phyloP scores from a whole-genome alignment of 2,113 vertebrate species.

The Phaethon lepturus region DNA sequence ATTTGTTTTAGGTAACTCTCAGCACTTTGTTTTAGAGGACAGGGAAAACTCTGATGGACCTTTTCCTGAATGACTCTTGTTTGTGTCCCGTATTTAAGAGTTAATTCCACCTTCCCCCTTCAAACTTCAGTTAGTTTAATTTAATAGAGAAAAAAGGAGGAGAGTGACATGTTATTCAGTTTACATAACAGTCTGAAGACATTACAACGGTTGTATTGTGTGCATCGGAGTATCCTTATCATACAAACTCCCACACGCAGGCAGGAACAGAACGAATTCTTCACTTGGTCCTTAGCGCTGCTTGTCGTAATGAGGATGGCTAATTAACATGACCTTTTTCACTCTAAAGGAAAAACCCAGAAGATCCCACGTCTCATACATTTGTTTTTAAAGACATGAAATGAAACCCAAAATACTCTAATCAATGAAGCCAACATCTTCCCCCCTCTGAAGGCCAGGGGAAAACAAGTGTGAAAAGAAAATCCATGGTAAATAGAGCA shows the following conservation, averaged over 20 bases:
- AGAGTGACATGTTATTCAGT: constrained; percentile 36
- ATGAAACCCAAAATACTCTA: background rate
- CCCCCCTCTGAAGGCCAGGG: background rate
- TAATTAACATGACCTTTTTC: constrained; percentile 58
- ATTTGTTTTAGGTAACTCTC: background rate
- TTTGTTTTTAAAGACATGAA: background rate
- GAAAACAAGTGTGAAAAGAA: constrained; percentile 36
- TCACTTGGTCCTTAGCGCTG: background rate
- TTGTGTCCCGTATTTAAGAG: background rate
- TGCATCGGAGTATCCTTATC: constrained; percentile 18
- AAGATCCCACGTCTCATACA: background rate
- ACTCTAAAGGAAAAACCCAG: background rate
- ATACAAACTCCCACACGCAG: background rate
- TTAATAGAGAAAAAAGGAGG: constrained; percentile 1
- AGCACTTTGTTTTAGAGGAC: background rate
- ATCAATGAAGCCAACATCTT: background rate
- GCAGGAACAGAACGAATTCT: constrained; percentile 26
- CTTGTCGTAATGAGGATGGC: background rate
- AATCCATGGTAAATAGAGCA: constrained; percentile 10
- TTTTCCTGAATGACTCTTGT: background rate
- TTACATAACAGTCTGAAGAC: constrained; percentile 39
- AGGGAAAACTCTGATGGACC: background rate
- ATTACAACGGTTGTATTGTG: background rate
- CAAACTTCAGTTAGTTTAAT: constrained; percentile 16
- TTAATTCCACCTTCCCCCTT: background rate